phyloP scores from a whole-genome alignment of 1,140 invertebrate genomes.

The Pteromalus puparum region DNA sequence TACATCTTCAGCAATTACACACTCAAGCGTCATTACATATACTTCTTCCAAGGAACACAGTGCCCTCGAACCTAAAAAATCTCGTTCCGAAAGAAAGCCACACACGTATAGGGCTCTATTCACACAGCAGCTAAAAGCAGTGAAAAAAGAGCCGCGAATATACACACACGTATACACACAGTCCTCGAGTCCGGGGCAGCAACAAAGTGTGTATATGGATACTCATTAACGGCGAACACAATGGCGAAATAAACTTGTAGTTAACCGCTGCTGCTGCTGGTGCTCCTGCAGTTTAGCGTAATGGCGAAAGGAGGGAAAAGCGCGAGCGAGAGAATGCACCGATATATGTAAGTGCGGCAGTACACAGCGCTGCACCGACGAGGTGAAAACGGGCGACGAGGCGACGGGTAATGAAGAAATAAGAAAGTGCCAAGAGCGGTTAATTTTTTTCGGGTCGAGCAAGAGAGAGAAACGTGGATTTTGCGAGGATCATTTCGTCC shows the following conservation, averaged over 20 bases:
- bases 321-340: constrained; percentile 8
- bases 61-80: background rate
- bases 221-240: constrained; percentile 48
- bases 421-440: constrained; percentile 24
- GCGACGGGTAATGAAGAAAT: constrained; percentile 40
- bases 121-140: background rate
- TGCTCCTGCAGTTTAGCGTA: constrained; percentile 27
- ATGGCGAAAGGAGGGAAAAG: constrained; percentile 16
- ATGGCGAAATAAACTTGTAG: constrained; percentile 50
- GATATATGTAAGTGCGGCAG: background rate
- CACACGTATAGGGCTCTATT: background rate
- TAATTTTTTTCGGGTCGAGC: background rate
- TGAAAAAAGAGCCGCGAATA: constrained; percentile 18
- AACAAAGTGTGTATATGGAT: constrained; percentile 32
- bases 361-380: background rate
- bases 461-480: background rate
- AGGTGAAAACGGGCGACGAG: background rate
- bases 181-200: background rate
- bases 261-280: constrained; percentile 1
- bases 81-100: background rate
- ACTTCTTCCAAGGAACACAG: background rate
- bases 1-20: background rate
- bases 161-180: background rate
- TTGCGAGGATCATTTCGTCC: background rate
- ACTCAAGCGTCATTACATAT: background rate